These are phyloP conservation scores for Leptinotarsa tumamoca DNA, from an alignment of 2,888 invertebrate species.

Conservation along the genomic window DNA sequence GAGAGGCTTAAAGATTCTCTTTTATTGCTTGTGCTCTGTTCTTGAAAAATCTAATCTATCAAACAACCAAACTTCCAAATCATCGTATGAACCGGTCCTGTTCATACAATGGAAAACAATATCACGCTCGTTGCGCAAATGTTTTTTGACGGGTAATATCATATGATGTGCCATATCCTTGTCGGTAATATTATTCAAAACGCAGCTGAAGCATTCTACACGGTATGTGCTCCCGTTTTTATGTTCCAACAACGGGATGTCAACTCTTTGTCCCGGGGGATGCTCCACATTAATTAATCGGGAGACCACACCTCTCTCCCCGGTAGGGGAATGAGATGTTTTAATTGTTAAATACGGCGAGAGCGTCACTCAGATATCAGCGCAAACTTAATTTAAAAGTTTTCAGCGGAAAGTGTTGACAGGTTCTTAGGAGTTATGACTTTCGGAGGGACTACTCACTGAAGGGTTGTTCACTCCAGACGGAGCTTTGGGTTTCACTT, in stretches of 20 bases:
- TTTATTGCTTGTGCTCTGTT: too few species aligned
- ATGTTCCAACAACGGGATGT: conserved; percentile 38
- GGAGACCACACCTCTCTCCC: conserved; percentile 38
- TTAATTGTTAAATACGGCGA: conserved; percentile 59
- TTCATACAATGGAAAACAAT: conserved; percentile 4
- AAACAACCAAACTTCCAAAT: too few species aligned
- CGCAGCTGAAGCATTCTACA: conserved; percentile 30
- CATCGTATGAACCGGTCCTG: background rate
- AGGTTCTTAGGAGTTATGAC: conserved; percentile 44
- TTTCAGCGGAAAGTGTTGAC: conserved; percentile 47
- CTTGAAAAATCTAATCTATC: too few species aligned
- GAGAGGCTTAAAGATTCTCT: too few species aligned
- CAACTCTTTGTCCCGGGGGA: conserved; percentile 44
- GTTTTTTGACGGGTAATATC: conserved; percentile 24
- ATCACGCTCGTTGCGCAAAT: conserved; percentile 15
- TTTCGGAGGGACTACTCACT: conserved; percentile 35
- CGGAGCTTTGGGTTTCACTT: background rate
- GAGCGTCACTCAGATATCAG: conserved; percentile 53
- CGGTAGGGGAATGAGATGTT: conserved; percentile 37
- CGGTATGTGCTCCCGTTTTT: conserved; percentile 27
- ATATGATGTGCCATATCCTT: conserved; percentile 25
- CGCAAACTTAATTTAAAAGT: conserved; percentile 58
- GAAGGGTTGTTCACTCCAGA: background rate
- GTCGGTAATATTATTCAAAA: conserved; percentile 20
- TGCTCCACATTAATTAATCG: conserved; percentile 43